These are phyloP conservation scores for Rhinolophus sinicus DNA, from an alignment of 2,113 vertebrate species.

Conservation along the genomic window DNA sequence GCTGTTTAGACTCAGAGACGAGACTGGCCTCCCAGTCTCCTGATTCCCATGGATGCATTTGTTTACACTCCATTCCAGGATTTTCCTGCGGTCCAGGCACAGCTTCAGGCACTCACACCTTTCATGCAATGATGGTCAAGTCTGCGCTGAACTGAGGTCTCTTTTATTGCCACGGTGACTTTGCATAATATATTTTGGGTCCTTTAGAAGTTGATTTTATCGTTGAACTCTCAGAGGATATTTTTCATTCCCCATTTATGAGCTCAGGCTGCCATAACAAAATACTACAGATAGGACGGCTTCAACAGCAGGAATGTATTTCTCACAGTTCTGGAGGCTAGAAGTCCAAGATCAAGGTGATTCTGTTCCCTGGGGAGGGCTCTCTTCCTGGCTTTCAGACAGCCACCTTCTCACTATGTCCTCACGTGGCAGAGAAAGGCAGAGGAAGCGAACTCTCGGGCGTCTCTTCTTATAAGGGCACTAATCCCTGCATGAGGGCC, in stretches of 20 bases:
- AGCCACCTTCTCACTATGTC: not conserved
- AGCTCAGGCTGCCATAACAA: too few relatives aligned
- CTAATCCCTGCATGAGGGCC: not conserved
- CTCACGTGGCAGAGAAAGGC: not conserved
- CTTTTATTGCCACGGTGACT: not conserved
- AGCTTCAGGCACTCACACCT: not conserved
- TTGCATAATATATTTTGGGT: not conserved
- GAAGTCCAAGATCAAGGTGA: not conserved
- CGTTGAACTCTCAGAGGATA: not conserved
- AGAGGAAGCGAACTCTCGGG: not conserved
- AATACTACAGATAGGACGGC: too few relatives aligned
- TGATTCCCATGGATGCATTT: fast-evolving
- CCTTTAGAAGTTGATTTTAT: not conserved
- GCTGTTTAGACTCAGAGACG: not conserved
- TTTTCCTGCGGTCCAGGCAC: not conserved
- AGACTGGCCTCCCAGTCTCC: not conserved
- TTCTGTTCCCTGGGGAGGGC: not conserved
- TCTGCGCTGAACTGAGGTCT: not conserved
- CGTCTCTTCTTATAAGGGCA: not conserved
- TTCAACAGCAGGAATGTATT: not conserved
- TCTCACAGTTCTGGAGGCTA: not conserved
- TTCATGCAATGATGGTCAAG: fast-evolving
- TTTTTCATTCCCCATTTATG: not conserved
- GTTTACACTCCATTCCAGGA: fast-evolving
- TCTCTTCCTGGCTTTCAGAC: too few relatives aligned